phyloP scores from a whole-genome alignment of 2,113 vertebrate species.

The Rhinolophus sinicus region DNA sequence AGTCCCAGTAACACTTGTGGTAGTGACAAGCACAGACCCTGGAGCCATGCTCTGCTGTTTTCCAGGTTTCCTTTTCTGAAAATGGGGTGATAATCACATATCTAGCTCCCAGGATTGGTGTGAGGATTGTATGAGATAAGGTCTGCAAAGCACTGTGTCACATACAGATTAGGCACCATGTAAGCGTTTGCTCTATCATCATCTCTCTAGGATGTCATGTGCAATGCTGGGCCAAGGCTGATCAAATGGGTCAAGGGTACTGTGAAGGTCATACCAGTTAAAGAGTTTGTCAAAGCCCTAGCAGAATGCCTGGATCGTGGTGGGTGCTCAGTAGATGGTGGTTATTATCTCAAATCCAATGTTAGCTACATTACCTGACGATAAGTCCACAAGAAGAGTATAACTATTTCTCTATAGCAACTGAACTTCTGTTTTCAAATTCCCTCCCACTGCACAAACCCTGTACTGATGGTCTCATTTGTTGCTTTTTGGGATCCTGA shows the following conservation, averaged over 20 bases:
- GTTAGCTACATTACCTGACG: background rate
- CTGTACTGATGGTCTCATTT: background rate
- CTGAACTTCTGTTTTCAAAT: background rate
- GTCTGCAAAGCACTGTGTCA: background rate
- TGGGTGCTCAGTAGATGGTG: background rate
- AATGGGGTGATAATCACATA: background rate
- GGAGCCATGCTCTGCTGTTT: background rate
- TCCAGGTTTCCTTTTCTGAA: background rate
- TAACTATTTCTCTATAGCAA: background rate
- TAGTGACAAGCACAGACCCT: background rate
- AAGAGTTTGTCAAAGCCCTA: background rate
- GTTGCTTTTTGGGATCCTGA: background rate
- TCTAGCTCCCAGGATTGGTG: too few relatives aligned
- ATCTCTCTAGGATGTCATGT: background rate
- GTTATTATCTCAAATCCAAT: background rate
- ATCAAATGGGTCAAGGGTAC: background rate
- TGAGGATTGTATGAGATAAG: background rate
- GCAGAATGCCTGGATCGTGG: background rate
- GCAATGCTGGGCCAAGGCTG: background rate
- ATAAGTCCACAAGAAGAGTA: background rate
- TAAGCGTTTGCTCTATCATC: background rate
- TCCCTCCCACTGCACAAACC: background rate
- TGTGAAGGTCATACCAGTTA: background rate
- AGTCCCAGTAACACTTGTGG: background rate
- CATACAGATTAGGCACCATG: background rate